These are phyloP conservation scores for Erebia palarica DNA, from an alignment of 2,888 invertebrate species.

Conservation along the genomic window DNA sequence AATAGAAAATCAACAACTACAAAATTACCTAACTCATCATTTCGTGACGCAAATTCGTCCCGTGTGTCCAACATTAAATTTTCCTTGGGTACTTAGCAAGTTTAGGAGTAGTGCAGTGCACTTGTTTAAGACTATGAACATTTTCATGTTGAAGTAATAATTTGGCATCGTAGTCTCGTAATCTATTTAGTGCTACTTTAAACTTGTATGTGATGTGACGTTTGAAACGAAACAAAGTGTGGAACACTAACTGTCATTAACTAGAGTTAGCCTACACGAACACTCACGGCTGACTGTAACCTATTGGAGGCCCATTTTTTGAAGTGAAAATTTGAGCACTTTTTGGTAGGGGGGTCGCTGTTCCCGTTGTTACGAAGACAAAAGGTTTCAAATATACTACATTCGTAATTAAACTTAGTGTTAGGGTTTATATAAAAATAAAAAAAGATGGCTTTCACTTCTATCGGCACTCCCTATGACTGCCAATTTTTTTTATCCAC, in stretches of 20 bases:
- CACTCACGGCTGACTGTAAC: too few relatives aligned
- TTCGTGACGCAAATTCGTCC: slow-evolving; percentile 2
- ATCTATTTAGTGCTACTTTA: slow-evolving; percentile 5
- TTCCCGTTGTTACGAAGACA: too few relatives aligned
- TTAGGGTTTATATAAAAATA: too few relatives aligned
- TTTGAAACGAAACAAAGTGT: neutral
- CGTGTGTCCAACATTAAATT: slow-evolving; percentile 32
- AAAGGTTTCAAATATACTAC: too few relatives aligned
- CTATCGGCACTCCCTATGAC: too few relatives aligned
- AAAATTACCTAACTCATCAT: neutral
- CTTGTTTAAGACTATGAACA: slow-evolving; percentile 40
- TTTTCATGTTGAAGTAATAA: slow-evolving; percentile 45
- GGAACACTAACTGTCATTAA: neutral
- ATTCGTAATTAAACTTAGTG: too few relatives aligned
- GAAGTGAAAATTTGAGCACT: too few relatives aligned
- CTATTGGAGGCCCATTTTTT: too few relatives aligned
- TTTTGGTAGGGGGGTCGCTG: too few relatives aligned
- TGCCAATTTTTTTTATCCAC: too few relatives aligned
- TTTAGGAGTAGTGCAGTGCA: slow-evolving; percentile 35
- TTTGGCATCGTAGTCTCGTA: slow-evolving; percentile 34
- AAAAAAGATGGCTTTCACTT: too few relatives aligned
- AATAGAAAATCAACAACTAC: neutral
- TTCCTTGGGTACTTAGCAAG: slow-evolving; percentile 38
- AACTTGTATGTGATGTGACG: neutral
- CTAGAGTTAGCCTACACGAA: too few relatives aligned